These are phyloP conservation scores for Polyploca ridens DNA, from an alignment of 2,888 invertebrate genomes.

Conservation along the genomic window DNA sequence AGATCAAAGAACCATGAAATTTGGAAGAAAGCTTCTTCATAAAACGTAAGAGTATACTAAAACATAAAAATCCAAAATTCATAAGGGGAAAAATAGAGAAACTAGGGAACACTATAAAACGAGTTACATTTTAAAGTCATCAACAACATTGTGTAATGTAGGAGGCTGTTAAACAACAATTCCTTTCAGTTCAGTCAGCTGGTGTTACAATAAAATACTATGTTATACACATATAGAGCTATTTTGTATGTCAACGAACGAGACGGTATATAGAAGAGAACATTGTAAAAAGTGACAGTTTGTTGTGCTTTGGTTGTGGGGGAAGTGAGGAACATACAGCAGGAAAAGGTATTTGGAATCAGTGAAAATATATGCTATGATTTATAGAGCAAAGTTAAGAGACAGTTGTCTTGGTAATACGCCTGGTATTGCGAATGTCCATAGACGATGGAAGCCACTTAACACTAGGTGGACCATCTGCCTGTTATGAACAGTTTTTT, in stretches of 20 bases:
- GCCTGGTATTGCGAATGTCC: too few relatives aligned
- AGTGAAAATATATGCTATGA: too few relatives aligned
- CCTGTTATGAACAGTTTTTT: too few relatives aligned
- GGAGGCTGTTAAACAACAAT: background rate
- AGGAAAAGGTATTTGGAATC: slow-evolving; percentile 16
- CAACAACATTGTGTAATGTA: background rate
- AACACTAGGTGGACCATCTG: too few relatives aligned
- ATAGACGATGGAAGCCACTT: too few relatives aligned
- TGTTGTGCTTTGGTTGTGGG: slow-evolving; percentile 18
- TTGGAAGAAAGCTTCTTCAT: too few relatives aligned
- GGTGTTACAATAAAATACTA: slow-evolving; percentile 8
- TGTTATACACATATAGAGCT: slow-evolving; percentile 38
- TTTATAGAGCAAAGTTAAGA: too few relatives aligned
- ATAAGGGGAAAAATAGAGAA: too few relatives aligned
- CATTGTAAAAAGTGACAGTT: slow-evolving; percentile 41
- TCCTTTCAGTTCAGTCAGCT: background rate
- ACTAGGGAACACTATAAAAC: background rate
- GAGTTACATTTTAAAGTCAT: background rate
- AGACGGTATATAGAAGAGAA: slow-evolving; percentile 23
- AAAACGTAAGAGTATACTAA: too few relatives aligned
- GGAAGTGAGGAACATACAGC: slow-evolving; percentile 20
- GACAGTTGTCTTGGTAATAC: too few relatives aligned
- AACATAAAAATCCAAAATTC: too few relatives aligned
- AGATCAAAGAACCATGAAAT: too few relatives aligned
- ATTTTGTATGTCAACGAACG: slow-evolving; percentile 53